Base-by-base conservation (phyloP, 1,140 invertebrate species). In the Monochamus saltuarius region DNA sequence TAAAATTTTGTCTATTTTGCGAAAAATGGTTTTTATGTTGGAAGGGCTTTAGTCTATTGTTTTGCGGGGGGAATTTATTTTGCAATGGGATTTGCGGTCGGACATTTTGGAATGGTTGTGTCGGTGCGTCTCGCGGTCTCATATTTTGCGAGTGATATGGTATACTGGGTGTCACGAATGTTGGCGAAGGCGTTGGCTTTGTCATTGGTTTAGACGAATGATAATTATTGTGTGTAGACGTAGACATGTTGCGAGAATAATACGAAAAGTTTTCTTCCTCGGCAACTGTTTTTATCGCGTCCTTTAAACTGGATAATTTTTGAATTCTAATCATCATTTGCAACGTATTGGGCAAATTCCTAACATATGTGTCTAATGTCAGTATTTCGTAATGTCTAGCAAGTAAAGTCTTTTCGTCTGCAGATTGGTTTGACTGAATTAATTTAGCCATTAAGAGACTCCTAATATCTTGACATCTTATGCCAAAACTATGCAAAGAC, bases 221-320 rank as follows among this genome's bases (percentile, higher is more conserved):
- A 40, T 2, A 40, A 40, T 16, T 40, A 13, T 40, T 2, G 39
- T 40, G 11, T 40, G 39, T 40, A 4, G 11, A 7, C 11, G 39
- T 40, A 40, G 39, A 16, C 14, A n/a, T n/a, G 7, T 2, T 40
- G 4, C 17, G 45, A 19, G 45, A 59, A 38, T 14, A 59, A 16
- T 63, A 56, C 2, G 50, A 22, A 37, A 62, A 66, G 51, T 66
- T 66, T 62, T 66, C 59, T 52, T 63, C 51, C 43, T 66, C 58
- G 36, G 17, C 14, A 0, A 60, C 62, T 10, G 36, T 45, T 14
- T 34, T 10, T 47, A 64, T 49, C 22, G 62, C 62, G 43, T 60
- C 11, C 60, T 66, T 56, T 34, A 66, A 43, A 43, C 19, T 50
- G 17, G 13, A 19, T 19, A 51, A 52, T 29, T 56, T 52, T 64